phyloP scores from a whole-genome alignment of 2,888 invertebrate genomes.

The Steromphala cineraria region DNA sequence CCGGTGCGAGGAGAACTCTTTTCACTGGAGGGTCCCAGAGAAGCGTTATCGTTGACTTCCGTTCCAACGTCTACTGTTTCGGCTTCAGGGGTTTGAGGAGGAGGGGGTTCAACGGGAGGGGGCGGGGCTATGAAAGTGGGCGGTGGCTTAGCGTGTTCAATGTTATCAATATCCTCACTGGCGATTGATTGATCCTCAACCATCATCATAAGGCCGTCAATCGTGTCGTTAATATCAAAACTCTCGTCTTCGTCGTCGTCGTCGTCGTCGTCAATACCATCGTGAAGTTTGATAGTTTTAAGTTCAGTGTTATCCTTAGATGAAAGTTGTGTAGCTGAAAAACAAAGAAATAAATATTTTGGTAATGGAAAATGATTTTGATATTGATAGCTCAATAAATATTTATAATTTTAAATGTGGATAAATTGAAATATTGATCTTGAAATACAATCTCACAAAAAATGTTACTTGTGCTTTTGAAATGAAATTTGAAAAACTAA shows the following conservation, averaged over 20 bases:
- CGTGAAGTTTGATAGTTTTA: neutral
- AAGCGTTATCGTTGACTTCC: constrained; percentile 52
- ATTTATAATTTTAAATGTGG: too few species aligned
- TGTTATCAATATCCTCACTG: constrained; percentile 58
- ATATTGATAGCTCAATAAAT: too few species aligned
- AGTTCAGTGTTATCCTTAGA: neutral
- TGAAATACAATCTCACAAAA: too few species aligned
- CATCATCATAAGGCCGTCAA: constrained; percentile 54
- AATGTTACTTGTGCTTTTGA: too few species aligned
- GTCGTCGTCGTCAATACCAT: constrained; percentile 45
- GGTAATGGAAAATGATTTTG: too few species aligned
- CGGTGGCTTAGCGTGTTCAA: constrained; percentile 34
- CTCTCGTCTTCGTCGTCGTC: constrained; percentile 48
- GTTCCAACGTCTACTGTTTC: constrained; percentile 54
- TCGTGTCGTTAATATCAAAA: constrained; percentile 51
- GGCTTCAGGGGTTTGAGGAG: constrained; percentile 47
- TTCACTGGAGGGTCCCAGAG: constrained; percentile 48
- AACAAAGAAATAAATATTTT: too few species aligned
- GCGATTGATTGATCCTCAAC: constrained; percentile 56
- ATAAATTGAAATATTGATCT: too few species aligned
- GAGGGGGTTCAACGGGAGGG: constrained; percentile 71
- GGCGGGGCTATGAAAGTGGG: constrained; percentile 66
- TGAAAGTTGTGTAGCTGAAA: neutral
- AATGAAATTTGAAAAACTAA: too few species aligned
- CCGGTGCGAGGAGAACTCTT: constrained; percentile 56